phyloP scores from a whole-genome alignment of 53 echinoderm and acorn worm genomes.

The Echinometra lucunter region DNA sequence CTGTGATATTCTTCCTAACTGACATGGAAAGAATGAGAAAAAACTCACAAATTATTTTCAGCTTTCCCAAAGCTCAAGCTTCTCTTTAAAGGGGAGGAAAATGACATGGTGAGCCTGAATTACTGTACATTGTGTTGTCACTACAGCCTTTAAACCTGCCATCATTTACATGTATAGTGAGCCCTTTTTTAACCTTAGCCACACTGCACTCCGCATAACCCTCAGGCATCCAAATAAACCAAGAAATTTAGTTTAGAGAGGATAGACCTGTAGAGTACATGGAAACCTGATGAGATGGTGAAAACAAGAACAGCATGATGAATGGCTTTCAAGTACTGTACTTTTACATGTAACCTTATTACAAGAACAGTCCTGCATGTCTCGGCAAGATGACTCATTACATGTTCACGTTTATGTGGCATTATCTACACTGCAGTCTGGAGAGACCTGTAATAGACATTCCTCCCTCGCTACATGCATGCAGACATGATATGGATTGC shows the following conservation, averaged over 20 bases:
- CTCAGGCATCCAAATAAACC: background rate
- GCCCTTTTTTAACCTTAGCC: background rate
- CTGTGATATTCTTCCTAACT: too few relatives aligned
- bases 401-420: background rate
- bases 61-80: too few relatives aligned
- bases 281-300: background rate
- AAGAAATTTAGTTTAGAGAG: background rate
- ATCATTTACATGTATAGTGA: background rate
- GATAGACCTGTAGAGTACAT: background rate
- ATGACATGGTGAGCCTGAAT: too few relatives aligned
- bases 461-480: background rate
- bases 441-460: slow-evolving; percentile 33
- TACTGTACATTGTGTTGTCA: background rate
- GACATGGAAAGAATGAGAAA: too few relatives aligned
- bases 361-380: background rate
- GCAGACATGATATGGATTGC: background rate
- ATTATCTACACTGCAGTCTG: background rate
- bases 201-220: background rate
- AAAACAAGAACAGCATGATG: slow-evolving; percentile 8
- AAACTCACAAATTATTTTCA: too few relatives aligned
- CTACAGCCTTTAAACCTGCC: background rate
- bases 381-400: slow-evolving; percentile 27
- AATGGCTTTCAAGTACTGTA: background rate
- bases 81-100: too few relatives aligned
- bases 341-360: too few relatives aligned